Percentiles rank a stretch among this genome's conserved stretches.
Evolutionary conservation across 2,797 vertebrate species (phyloP).

Genomic region (Myotis vivesi): DNA sequence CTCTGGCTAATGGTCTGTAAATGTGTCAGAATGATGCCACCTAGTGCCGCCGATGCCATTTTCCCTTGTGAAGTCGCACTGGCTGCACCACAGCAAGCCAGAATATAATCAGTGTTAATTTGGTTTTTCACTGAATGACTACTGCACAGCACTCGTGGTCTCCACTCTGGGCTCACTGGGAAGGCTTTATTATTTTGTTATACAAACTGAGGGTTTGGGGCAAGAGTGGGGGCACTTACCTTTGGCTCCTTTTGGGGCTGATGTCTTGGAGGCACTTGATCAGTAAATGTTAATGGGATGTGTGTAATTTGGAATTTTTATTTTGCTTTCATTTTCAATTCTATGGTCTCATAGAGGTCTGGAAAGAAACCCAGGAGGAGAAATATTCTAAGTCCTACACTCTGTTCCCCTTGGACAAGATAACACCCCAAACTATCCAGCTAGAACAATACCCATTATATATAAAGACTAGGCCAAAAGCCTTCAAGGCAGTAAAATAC

Average conservation of each 20-base stretch:
- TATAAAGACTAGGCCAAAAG: neutral
- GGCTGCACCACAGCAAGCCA: conserved; percentile 82
- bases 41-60: conserved; percentile 84
- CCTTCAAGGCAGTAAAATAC: neutral
- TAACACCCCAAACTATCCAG: neutral
- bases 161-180: conserved; percentile 45
- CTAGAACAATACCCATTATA: neutral
- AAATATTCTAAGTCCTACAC: neutral
- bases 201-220: neutral
- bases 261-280: neutral
- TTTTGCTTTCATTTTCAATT: conserved; percentile 29
- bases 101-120: conserved; percentile 86
- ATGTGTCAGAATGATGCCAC: conserved; percentile 88
- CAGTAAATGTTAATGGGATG: neutral
- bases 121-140: conserved; percentile 79
- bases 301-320: neutral
- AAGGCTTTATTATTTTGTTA: conserved; percentile 25
- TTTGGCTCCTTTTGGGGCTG: neutral
- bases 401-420: neutral
- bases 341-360: neutral
- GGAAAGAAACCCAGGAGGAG: neutral
- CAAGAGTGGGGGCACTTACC: neutral
- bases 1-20: conserved; percentile 85
- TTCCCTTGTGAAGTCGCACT: conserved; percentile 82
- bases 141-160: conserved; percentile 58